Conservation (phyloP, 2,797 vertebrate species). For the Sebastes steindachneri region DNA sequence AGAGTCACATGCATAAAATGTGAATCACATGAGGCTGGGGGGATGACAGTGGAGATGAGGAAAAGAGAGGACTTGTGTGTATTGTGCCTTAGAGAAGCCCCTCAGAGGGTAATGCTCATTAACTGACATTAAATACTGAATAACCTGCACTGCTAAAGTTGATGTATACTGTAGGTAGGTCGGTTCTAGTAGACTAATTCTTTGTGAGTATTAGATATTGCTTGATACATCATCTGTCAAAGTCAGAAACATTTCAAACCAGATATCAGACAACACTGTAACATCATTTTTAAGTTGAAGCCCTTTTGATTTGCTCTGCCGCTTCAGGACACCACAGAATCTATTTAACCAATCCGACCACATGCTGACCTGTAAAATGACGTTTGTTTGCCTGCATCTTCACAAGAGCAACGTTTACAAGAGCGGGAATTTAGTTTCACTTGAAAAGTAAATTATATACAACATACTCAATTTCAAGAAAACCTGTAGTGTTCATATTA, state of each 20-base stretch:
- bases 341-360: not conserved
- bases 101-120: conserved; percentile 49
- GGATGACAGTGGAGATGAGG: conserved; percentile 59
- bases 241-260: not conserved
- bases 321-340: conserved; percentile 29
- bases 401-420: conserved; percentile 8
- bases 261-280: not conserved
- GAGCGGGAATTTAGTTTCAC: not conserved
- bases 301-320: conserved; percentile 36
- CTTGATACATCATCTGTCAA: conserved; percentile 40
- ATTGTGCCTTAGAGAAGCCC: conserved; percentile 72
- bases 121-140: conserved; percentile 47
- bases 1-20: conserved; percentile 86
- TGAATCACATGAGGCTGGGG: conserved; percentile 71
- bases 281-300: conserved; percentile 28
- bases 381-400: not conserved
- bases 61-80: conserved; percentile 54
- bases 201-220: conserved; percentile 45
- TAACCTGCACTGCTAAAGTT: conserved; percentile 26
- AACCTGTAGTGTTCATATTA: not conserved
- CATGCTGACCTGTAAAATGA: conserved; percentile 8
- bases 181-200: conserved; percentile 18
- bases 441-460: conserved; percentile 8
- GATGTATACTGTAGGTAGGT: not conserved
- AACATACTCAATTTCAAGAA: conserved; percentile 1